Conservation (phyloP, 2,888 invertebrate species). For the Cryptophagus acutangulus region DNA sequence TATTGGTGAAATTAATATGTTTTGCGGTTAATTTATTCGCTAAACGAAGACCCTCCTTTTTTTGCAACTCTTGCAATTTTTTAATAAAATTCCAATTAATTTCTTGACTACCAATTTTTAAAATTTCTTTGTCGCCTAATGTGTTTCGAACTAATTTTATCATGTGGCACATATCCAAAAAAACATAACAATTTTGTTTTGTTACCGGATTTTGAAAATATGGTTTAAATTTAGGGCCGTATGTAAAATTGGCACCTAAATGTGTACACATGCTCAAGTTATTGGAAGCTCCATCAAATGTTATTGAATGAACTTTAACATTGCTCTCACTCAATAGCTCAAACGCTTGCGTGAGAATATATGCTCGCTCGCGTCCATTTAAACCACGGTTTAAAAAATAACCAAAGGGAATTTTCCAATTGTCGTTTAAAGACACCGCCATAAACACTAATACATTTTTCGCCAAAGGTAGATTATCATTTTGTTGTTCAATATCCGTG, state of each 20-base stretch:
- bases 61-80: conserved; percentile 3
- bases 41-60: neutral
- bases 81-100: conserved; percentile 7
- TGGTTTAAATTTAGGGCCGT: conserved; percentile 4
- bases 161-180: conserved; percentile 13
- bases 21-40: conserved; percentile 10
- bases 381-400: neutral
- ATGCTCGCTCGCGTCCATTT: neutral
- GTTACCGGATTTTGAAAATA: conserved; percentile 9
- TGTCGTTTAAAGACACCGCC: neutral
- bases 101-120: neutral
- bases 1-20: conserved; percentile 16
- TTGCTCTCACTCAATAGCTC: neutral
- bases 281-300: neutral
- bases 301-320: neutral
- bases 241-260: conserved; percentile 5
- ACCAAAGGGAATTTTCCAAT: neutral
- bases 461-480: neutral
- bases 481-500: neutral
- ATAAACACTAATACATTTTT: neutral
- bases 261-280: neutral
- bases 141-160: conserved; percentile 12
- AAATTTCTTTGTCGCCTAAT: neutral
- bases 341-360: neutral
- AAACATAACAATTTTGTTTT: conserved; percentile 6